Percentiles rank a stretch among this genome's conserved stretches.
phyloP scores from a whole-genome alignment of 2,113 vertebrate genomes.

The Crotalus helleri region DNA sequence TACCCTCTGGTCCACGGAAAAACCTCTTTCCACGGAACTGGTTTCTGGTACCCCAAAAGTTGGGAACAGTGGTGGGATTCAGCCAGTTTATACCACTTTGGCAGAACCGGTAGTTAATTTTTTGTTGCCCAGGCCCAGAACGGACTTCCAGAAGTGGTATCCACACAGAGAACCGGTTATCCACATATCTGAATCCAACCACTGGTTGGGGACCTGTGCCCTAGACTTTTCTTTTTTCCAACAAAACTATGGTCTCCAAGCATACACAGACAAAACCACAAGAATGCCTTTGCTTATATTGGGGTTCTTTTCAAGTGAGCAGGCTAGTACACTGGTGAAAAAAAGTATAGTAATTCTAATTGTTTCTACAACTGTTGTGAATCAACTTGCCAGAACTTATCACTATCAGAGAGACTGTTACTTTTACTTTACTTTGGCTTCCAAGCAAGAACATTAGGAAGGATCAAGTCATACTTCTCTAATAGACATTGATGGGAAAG shows the following conservation, averaged over 20 bases:
- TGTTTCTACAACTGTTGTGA: background rate
- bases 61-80: too few species aligned
- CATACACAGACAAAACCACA: background rate
- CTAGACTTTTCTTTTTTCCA: background rate
- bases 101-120: too few species aligned
- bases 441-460: background rate
- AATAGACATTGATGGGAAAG: background rate
- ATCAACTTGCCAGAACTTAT: background rate
- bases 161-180: too few species aligned
- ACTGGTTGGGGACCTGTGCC: too few species aligned
- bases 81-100: too few species aligned
- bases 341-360: background rate
- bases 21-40: too few species aligned
- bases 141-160: too few species aligned
- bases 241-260: background rate
- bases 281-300: background rate
- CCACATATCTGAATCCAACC: too few species aligned
- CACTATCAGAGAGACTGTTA: background rate
- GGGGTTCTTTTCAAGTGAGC: background rate
- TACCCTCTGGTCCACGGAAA: too few species aligned
- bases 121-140: too few species aligned
- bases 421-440: background rate
- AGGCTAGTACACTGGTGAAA: background rate
- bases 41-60: too few species aligned
- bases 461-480: background rate